phyloP scores from a whole-genome alignment of 1,140 invertebrate genomes.

The Drosophila elegans region DNA sequence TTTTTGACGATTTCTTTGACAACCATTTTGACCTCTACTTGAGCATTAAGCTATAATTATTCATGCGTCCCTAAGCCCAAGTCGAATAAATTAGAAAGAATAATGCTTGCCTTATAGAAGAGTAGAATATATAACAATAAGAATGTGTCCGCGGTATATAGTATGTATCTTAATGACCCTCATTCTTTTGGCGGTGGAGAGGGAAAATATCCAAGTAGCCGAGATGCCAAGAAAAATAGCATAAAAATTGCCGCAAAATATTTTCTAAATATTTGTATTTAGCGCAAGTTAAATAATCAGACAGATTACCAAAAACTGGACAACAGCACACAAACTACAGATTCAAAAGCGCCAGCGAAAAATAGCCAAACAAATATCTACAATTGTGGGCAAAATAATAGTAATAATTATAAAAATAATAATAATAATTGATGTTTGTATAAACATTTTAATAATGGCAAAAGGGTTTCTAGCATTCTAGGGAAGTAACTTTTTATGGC shows the following conservation, averaged over 20 bases:
- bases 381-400: not conserved
- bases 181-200: constrained; percentile 47
- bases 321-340: constrained; percentile 62
- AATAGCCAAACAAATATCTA: constrained; percentile 4
- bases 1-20: constrained; percentile 8
- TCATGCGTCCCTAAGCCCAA: constrained; percentile 26
- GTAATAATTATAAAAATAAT: too few species aligned
- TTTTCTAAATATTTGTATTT: constrained; percentile 82
- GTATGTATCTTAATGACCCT: constrained; percentile 73
- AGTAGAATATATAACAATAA: constrained; percentile 24
- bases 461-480: too few species aligned
- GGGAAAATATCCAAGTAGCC: constrained; percentile 36
- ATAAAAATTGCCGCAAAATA: constrained; percentile 76
- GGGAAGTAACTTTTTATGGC: too few species aligned
- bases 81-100: constrained; percentile 40
- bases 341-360: constrained; percentile 22
- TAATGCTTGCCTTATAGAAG: constrained; percentile 25
- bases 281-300: constrained; percentile 82
- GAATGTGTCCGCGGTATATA: constrained; percentile 6
- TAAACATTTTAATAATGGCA: too few species aligned
- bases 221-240: constrained; percentile 78
- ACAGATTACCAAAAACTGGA: constrained; percentile 73
- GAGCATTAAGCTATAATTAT: constrained; percentile 27
- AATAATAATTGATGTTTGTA: too few species aligned
- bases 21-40: constrained; percentile 16